phyloP scores from a whole-genome alignment of 53 echinoderm and acorn worm genomes.

The Holothuria leucospilota region DNA sequence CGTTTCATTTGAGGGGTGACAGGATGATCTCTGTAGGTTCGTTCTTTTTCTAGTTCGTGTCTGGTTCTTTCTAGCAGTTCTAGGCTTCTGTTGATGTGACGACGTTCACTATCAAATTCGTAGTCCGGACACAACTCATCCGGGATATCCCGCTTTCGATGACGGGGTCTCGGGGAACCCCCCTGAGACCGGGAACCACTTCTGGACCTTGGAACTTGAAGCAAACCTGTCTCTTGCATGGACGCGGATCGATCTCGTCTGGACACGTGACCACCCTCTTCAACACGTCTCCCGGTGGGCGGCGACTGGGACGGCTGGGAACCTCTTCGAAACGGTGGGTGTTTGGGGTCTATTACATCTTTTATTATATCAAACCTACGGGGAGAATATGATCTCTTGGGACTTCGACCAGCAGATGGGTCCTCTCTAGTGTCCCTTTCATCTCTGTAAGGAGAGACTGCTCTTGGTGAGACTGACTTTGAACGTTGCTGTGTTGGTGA shows the following conservation, averaged over 20 bases:
- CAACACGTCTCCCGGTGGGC: conserved; percentile 2
- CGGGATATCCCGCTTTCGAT: conserved; percentile 29
- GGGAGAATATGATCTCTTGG: conserved; percentile 35
- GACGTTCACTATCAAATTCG: conserved; percentile 13
- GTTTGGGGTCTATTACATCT: conserved; percentile 26
- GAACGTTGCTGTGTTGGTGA: conserved; percentile 58
- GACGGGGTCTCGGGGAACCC: conserved; percentile 40
- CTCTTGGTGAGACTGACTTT: conserved; percentile 32
- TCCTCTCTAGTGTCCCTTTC: conserved; percentile 15
- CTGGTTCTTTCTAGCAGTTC: conserved; percentile 39
- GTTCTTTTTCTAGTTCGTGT: conserved; percentile 22
- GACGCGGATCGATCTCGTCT: conserved; percentile 46
- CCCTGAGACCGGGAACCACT: conserved; percentile 43
- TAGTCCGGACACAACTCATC: conserved; percentile 25
- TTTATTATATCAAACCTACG: conserved; percentile 21
- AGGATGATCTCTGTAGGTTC: conserved; percentile 11
- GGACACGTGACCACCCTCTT: conserved; percentile 38
- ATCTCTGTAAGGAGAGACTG: conserved; percentile 48
- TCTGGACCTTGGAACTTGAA: conserved; percentile 46
- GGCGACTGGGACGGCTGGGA: conserved; percentile 47
- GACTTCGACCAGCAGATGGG: conserved; percentile 2
- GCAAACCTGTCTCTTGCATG: conserved; percentile 51
- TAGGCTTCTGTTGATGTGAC: conserved; percentile 35
- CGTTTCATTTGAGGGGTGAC: conserved; percentile 22
- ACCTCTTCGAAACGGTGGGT: conserved; percentile 27